Percentiles rank a stretch among this genome's conserved stretches.
Conservation (phyloP, 2,888 invertebrate genomes). For the Hirtodrosophila histrioides region DNA sequence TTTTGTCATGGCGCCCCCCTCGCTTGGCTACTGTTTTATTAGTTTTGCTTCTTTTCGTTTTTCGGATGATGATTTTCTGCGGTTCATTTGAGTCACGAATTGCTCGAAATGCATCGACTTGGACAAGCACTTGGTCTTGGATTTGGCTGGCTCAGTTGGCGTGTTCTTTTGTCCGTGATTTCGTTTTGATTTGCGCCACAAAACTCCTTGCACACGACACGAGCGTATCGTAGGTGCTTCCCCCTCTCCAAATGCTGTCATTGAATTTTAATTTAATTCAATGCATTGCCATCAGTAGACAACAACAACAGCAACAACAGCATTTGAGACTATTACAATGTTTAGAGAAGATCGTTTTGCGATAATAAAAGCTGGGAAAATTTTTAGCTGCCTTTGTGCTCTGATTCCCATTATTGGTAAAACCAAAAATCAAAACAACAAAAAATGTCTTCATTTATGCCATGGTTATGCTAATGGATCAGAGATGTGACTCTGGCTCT, state of each 20-base stretch:
- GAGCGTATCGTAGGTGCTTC: constrained; percentile 65
- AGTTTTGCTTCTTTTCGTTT: constrained; percentile 36
- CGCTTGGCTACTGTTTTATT: constrained; percentile 38
- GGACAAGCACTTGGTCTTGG: constrained; percentile 57
- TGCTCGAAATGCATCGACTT: constrained; percentile 64
- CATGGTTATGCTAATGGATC: constrained; percentile 73
- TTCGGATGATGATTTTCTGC: constrained; percentile 67
- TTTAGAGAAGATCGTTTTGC: constrained; percentile 59
- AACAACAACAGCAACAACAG: constrained; percentile 28
- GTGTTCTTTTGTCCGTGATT: constrained; percentile 75
- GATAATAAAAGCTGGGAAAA: constrained; percentile 79
- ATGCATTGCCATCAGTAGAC: constrained; percentile 51
- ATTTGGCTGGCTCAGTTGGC: constrained; percentile 49
- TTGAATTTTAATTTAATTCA: constrained; percentile 79
- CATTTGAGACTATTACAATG: constrained; percentile 65
- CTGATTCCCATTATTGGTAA: constrained; percentile 77
- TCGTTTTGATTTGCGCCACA: constrained; percentile 73
- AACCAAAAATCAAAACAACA: constrained; percentile 10
- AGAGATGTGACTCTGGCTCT: constrained; percentile 14
- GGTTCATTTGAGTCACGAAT: constrained; percentile 81
- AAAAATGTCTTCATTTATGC: constrained; percentile 77
- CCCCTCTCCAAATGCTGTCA: constrained; percentile 51
- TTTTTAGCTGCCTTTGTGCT: constrained; percentile 65
- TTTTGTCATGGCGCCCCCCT: constrained; percentile 63
- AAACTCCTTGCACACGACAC: constrained; percentile 71